A percentile compares a stretch with the other conserved stretches of the same genome.
Evolutionary conservation across 2,113 vertebrate genomes (phyloP).

Genomic region (Phocoena phocoena): DNA sequence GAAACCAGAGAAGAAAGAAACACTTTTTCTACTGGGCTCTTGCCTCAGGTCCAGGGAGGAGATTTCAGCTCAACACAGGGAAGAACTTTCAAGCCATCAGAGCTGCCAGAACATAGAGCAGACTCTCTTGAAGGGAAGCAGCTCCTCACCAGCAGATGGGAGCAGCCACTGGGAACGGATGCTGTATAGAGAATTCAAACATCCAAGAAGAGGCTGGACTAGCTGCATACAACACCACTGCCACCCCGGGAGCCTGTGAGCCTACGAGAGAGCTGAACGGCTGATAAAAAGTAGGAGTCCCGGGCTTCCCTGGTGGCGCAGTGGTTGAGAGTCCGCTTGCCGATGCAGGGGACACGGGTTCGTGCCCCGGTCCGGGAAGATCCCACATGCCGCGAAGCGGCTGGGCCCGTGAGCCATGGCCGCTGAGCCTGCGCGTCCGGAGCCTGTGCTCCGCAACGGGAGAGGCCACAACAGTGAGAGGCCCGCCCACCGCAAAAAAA

Average conservation of each 20-base stretch:
- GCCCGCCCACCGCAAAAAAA: fast-evolving
- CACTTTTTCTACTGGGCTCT: not conserved
- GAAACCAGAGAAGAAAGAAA: constrained; percentile 12
- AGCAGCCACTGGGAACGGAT: not conserved
- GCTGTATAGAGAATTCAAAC: not conserved
- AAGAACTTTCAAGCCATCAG: not conserved
- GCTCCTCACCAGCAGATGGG: not conserved
- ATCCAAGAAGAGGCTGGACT: not conserved
- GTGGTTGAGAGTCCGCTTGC: too few species aligned
- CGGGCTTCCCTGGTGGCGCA: too few species aligned
- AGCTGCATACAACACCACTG: not conserved
- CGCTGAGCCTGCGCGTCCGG: too few species aligned
- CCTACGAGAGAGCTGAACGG: not conserved
- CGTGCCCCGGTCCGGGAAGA: too few species aligned
- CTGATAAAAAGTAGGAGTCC: not conserved
- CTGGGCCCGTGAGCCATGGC: too few species aligned
- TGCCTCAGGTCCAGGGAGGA: not conserved
- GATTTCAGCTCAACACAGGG: not conserved
- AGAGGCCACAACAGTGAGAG: too few species aligned
- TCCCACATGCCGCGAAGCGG: too few species aligned
- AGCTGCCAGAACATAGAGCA: not conserved
- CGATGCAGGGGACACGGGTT: too few species aligned
- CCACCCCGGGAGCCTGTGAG: not conserved
- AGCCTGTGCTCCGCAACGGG: too few species aligned
- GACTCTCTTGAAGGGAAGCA: not conserved